Conservation (phyloP, 2,113 vertebrate species). For the Prolemur simus region DNA sequence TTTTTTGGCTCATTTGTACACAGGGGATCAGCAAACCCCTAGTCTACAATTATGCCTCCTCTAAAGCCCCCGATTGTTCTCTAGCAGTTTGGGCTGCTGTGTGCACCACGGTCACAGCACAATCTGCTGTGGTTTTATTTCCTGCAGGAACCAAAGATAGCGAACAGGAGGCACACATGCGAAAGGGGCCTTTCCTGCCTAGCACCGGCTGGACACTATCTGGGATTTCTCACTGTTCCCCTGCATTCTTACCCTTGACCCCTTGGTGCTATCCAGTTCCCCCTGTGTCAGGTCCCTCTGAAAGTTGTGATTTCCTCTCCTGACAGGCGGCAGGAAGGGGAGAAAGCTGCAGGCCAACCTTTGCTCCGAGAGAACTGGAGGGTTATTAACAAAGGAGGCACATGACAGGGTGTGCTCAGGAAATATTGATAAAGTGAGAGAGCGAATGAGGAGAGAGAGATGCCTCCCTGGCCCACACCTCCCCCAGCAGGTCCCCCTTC, state of each 20-base stretch:
- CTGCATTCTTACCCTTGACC: slow-evolving; percentile 86
- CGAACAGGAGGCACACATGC: slow-evolving; percentile 78
- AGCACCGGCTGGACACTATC: slow-evolving; percentile 77
- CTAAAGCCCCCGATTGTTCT: background rate
- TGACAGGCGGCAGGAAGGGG: slow-evolving; percentile 86
- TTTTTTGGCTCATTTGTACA: background rate
- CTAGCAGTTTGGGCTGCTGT: background rate
- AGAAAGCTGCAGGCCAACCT: slow-evolving; percentile 88
- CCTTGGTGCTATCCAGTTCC: slow-evolving; percentile 82
- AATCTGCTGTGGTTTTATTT: slow-evolving; percentile 70
- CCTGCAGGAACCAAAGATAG: slow-evolving; percentile 68
- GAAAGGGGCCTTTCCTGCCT: slow-evolving; percentile 80
- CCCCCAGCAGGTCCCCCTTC: background rate
- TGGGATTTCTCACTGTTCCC: slow-evolving; percentile 83
- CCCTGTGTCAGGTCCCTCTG: slow-evolving; percentile 79
- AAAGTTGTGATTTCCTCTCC: slow-evolving; percentile 85
- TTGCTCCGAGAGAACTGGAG: slow-evolving; percentile 82
- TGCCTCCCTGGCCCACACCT: background rate
- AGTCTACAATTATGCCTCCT: too few species aligned
- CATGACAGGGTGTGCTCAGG: slow-evolving; percentile 82
- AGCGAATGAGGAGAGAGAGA: slow-evolving; percentile 68
- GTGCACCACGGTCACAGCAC: slow-evolving; percentile 27
- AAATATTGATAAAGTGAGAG: slow-evolving; percentile 84
- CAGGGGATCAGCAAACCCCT: background rate
- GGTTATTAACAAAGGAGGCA: slow-evolving; percentile 80